Evolutionary conservation across 2,113 vertebrate genomes (phyloP).

Genomic region (Paramormyrops kingsleyae): DNA sequence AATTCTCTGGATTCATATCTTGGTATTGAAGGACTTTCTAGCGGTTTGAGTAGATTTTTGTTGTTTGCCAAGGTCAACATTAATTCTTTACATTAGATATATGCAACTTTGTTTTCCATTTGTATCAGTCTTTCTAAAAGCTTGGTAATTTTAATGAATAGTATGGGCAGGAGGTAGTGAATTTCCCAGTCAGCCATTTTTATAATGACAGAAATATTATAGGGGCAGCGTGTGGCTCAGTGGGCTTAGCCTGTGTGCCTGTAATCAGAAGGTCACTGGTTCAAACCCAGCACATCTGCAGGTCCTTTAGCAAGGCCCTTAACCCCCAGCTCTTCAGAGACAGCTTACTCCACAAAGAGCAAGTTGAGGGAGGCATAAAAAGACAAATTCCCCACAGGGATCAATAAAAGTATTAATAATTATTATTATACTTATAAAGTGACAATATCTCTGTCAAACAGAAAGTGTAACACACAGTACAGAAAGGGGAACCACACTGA

Average conservation of each 20-base stretch:
- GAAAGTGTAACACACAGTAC: background rate
- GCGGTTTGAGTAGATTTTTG: background rate
- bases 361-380: too few species aligned
- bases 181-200: background rate
- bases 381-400: too few species aligned
- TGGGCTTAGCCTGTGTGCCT: too few species aligned
- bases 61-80: background rate
- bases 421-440: too few species aligned
- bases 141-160: background rate
- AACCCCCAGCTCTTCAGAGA: too few species aligned
- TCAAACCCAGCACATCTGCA: too few species aligned
- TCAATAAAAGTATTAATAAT: too few species aligned
- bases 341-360: background rate
- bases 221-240: too few species aligned
- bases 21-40: background rate
- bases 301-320: too few species aligned
- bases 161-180: background rate
- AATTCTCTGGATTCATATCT: background rate
- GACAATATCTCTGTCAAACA: too few species aligned
- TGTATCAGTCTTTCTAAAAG: background rate
- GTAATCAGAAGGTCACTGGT: too few species aligned
- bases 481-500: background rate
- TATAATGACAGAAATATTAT: background rate
- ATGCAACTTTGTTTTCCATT: background rate
- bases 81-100: background rate